Conservation (phyloP, 1,140 invertebrate genomes). For the Rhyacophila brunnea region DNA sequence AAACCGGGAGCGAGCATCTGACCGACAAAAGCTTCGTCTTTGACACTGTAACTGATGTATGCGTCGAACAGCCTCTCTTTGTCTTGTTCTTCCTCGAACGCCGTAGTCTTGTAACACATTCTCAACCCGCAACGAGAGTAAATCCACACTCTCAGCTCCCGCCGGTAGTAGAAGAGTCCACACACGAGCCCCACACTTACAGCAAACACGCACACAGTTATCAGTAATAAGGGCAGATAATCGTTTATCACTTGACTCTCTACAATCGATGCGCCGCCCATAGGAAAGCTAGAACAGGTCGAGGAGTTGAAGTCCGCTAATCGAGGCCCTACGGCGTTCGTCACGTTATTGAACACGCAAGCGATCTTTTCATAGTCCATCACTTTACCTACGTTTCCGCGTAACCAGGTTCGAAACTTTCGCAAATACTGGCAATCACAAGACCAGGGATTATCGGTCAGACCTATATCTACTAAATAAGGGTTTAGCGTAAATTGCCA, state of each 20-base stretch:
- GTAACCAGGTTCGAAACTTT: constrained; percentile 75
- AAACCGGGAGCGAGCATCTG: constrained; percentile 80
- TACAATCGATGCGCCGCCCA: constrained; percentile 66
- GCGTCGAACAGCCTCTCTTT: constrained; percentile 86
- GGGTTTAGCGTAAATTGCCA: constrained; percentile 75
- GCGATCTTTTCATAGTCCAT: constrained; percentile 66
- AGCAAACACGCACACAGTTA: constrained; percentile 72
- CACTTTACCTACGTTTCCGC: constrained; percentile 70
- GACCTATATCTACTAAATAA: constrained; percentile 73
- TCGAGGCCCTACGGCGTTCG: constrained; percentile 59
- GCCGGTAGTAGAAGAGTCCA: constrained; percentile 76
- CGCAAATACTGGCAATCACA: constrained; percentile 84
- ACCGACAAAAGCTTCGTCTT: constrained; percentile 86
- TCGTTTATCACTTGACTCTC: constrained; percentile 76
- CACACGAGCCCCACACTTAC: constrained; percentile 70
- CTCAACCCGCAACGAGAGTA: constrained; percentile 82
- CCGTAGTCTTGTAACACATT: constrained; percentile 78
- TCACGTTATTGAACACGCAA: constrained; percentile 67
- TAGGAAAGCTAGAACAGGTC: constrained; percentile 63
- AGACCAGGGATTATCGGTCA: constrained; percentile 85
- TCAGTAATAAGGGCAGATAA: constrained; percentile 73
- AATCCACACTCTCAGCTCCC: constrained; percentile 82
- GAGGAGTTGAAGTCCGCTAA: constrained; percentile 68
- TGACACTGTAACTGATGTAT: constrained; percentile 86
- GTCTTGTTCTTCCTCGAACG: constrained; percentile 72